Percentiles rank a stretch among this genome's conserved stretches.
Conservation (phyloP, 2,797 vertebrate species). For the Pogonophryne albipinna region DNA sequence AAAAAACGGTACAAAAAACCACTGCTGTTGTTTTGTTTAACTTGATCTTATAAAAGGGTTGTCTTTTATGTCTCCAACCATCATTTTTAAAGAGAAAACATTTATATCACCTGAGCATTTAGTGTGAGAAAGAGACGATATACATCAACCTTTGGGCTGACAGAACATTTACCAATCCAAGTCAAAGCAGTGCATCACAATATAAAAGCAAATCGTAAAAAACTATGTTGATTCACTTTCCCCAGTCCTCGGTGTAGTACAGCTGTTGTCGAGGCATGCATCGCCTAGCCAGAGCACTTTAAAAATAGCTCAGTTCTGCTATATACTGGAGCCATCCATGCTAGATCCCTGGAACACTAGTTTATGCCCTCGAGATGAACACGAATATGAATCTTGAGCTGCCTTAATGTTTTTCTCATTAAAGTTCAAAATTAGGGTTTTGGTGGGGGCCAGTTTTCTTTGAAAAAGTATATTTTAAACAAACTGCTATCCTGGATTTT, state of each 20-base stretch:
- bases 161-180: not conserved
- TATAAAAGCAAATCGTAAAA: not conserved
- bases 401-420: conserved; percentile 52
- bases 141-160: not conserved
- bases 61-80: not conserved
- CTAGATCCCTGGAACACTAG: conserved; percentile 35
- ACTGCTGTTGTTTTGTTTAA: too few species aligned
- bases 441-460: conserved; percentile 18
- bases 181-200: conserved; percentile 6
- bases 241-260: conserved; percentile 16
- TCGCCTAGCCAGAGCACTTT: conserved; percentile 18
- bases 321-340: conserved; percentile 14
- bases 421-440: conserved; percentile 34
- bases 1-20: too few species aligned
- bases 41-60: too few species aligned
- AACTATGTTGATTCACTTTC: conserved; percentile 21
- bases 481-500: conserved; percentile 22
- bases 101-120: not conserved
- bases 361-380: conserved; percentile 43
- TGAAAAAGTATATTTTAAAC: conserved; percentile 21
- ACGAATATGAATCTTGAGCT: conserved; percentile 38
- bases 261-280: conserved; percentile 15
- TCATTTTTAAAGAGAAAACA: not conserved
- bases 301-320: conserved; percentile 23
- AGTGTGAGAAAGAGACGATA: not conserved